Evolutionary conservation across 1,140 invertebrate genomes (phyloP).

Genomic region (Monomorium pharaonis): DNA sequence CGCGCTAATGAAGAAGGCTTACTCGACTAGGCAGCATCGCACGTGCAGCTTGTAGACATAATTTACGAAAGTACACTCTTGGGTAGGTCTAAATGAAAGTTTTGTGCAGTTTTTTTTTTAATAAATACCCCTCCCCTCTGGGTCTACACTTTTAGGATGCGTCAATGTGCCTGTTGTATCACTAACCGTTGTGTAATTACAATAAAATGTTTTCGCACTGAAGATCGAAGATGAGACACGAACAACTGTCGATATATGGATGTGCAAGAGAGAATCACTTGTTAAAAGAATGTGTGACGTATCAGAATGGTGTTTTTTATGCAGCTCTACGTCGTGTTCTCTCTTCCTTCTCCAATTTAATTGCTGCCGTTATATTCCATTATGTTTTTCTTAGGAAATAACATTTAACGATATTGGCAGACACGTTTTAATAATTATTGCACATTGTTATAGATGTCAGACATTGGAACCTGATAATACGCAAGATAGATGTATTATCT

Average conservation of each 20-base stretch:
- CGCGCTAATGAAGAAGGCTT: conserved; percentile 10
- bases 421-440: background rate
- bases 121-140: conserved; percentile 13
- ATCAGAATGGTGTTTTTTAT: conserved; percentile 48
- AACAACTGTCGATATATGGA: conserved; percentile 16
- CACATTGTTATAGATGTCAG: background rate
- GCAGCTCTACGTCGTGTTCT: conserved; percentile 18
- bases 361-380: background rate
- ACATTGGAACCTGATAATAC: background rate
- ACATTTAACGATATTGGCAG: background rate
- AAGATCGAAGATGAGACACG: background rate
- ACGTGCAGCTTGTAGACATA: conserved; percentile 2
- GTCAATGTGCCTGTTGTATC: conserved; percentile 10
- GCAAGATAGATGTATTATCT: background rate
- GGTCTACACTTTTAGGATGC: background rate
- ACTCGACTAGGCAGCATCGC: background rate
- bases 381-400: background rate
- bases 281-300: conserved; percentile 34
- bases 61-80: conserved; percentile 1
- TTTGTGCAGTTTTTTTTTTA: conserved; percentile 24
- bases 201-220: conserved; percentile 16
- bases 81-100: conserved; percentile 1
- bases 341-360: conserved; percentile 3
- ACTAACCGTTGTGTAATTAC: conserved; percentile 16
- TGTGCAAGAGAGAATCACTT: conserved; percentile 7